Base-by-base conservation (phyloP, 2,797 vertebrate species). In the Galaxias olidus region DNA sequence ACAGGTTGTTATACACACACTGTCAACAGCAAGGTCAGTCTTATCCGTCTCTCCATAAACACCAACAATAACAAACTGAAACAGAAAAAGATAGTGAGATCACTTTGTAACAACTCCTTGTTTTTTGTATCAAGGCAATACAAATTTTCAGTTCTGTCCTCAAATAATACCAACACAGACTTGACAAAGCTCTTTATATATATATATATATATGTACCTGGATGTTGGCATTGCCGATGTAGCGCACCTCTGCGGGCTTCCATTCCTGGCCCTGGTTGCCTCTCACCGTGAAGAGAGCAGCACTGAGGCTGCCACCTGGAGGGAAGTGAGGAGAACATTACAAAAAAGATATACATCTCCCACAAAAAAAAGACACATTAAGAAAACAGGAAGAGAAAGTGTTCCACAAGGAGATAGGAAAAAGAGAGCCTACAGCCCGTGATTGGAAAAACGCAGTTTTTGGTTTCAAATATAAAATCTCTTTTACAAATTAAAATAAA, bases 21-120 rank as follows among this genome's bases (percentile, higher is more conserved):
- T 89, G 82, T 95, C 93, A 63, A 95, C 79, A 1, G 93, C 94
- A 68, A 95, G 86, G 9, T 93, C 92, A 6, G 93, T 93, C 73
- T 86, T 0, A 0, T 48, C 1, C 4, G 79, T 89, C 61, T 90
- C 87, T 78, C 90, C 92, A 73, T 64, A 94, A 8, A 89, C 69
- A 0, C 94, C 92, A 49, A 90, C 82, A 50, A 95, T 74, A 0
- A 88, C 87, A 86, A 94, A 95, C 94, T 95, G 74, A 58, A 12
- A 66, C 17, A 50, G 17, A 46, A n/a, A 64, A 54, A 56, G 47
- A 68, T 30, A 30, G 30, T 30, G 2, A 3, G 30, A 30, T 30
- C 6, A 30, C 30, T 30, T 30, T 30, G 30, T 30, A 30, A 30
- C 30, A 30, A 3, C 3, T 6, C 30, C 30, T 30, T 2, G 30